Base-by-base conservation (phyloP, 2,113 vertebrate genomes). In the Poeciliopsis prolifica region DNA sequence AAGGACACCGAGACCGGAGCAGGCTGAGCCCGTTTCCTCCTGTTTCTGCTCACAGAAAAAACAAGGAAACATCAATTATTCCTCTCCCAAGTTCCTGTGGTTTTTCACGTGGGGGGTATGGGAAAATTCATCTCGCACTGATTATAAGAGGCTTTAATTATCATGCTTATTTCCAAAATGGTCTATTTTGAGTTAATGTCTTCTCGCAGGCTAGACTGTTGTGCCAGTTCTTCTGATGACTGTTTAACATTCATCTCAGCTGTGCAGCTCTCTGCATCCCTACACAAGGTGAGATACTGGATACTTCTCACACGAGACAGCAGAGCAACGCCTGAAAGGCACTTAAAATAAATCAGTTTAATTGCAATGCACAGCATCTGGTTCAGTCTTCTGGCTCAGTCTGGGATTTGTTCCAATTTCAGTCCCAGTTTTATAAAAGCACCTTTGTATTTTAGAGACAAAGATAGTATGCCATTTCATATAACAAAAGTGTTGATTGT, bases 1-100 rank as follows among this genome's bases (percentile, higher is more conserved):
- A 86, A 83, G 72, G 73, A 81, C 30, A 79, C 14, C 0, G 65
- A 84, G 70, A 88, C 69, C 12, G n/a, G 12, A 83, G 84, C 60
- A 71, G 77, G 72, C 81, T 35, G 77, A 82, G 81, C 78, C 85
- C 76, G 40, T 86, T 85, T 83, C 85, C 83, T 87, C 73, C 69
- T 12, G 70, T 85, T 88, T 87, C 78, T 79, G 24, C 63, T 73
- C 72, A 33, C 65, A 5, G 61, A 74, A 67, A 67, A 74, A 77
- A 80, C 68, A 80, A 65, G 26, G 58, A 80, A 86, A 78, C 75
- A 75, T 81, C 65, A 87, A 84, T 90, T 88, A 88, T 84, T 87
- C 68, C 80, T 51, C 74, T 74, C 82, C 35, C 54, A 68, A n/a
- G 74, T 79, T 89, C 80, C 83, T 81, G 42, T 70, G 61, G 83